phyloP scores from a whole-genome alignment of 1,140 invertebrate genomes.

The Arion vulgaris region DNA sequence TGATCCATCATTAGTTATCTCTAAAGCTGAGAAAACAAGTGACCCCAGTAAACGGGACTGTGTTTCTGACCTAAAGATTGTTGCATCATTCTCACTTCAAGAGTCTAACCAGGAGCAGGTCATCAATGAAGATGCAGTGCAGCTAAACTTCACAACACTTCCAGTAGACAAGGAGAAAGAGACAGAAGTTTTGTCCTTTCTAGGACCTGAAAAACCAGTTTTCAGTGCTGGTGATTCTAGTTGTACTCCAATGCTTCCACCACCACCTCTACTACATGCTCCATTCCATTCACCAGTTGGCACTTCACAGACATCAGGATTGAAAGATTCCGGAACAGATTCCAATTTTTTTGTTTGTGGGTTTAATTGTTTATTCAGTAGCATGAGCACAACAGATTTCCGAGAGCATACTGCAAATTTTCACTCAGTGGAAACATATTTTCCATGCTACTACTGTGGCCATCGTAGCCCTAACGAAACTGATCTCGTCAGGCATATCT shows the following conservation, averaged over 20 bases:
- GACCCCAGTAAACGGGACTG: not conserved
- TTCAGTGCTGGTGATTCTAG: not conserved
- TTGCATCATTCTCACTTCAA: constrained; percentile 45
- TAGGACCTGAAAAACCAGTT: constrained; percentile 31
- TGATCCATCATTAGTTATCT: not conserved
- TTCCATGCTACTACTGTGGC: constrained; percentile 60
- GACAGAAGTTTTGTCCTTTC: constrained; percentile 27
- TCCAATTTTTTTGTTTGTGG: constrained; percentile 59
- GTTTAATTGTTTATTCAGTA: constrained; percentile 54
- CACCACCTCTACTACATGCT: constrained; percentile 14
- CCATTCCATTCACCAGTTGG: not conserved
- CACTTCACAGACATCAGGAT: not conserved
- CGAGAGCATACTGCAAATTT: constrained; percentile 49
- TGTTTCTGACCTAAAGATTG: constrained; percentile 41
- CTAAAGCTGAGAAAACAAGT: not conserved
- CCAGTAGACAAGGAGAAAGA: constrained; percentile 16
- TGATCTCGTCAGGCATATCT: constrained; percentile 54
- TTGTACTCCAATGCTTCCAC: not conserved
- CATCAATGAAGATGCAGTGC: not conserved
- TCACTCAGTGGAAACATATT: constrained; percentile 47
- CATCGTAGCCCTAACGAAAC: constrained; percentile 51
- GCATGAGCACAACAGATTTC: constrained; percentile 53
- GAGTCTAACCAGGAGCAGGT: not conserved
- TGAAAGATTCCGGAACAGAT: constrained; percentile 15
- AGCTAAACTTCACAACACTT: constrained; percentile 20